These are phyloP conservation scores for Eretmochelys imbricata DNA, from an alignment of 2,113 vertebrate species.

Conservation along the genomic window DNA sequence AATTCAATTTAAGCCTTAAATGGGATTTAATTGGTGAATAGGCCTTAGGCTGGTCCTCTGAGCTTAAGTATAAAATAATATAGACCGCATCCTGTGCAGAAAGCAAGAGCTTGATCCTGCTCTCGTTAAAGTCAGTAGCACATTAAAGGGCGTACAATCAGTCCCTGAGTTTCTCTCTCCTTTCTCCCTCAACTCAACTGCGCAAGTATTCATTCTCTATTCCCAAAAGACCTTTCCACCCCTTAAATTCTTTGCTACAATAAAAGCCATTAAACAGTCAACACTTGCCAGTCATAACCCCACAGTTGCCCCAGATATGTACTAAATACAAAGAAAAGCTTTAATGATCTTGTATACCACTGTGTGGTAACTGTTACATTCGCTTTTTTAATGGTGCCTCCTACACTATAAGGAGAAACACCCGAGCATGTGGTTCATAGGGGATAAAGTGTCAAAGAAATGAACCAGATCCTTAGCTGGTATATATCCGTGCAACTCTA, in stretches of 20 bases:
- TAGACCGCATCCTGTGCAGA: background rate
- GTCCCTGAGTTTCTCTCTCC: background rate
- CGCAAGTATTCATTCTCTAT: background rate
- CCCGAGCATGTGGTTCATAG: rapidly evolving
- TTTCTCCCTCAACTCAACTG: background rate
- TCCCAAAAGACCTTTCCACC: background rate
- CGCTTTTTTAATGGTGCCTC: background rate
- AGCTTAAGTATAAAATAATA: background rate
- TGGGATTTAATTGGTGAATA: background rate
- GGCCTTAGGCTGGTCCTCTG: background rate
- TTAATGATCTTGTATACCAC: background rate
- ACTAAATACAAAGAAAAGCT: background rate
- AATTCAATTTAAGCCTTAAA: background rate
- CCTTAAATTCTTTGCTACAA: background rate
- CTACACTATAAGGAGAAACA: background rate
- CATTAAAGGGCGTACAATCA: background rate
- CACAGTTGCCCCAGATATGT: background rate
- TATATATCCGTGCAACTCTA: background rate
- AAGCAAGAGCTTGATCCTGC: background rate
- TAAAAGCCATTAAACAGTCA: background rate
- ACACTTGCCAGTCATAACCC: background rate
- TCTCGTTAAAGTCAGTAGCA: background rate
- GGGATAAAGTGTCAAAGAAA: background rate
- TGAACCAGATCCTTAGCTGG: background rate
- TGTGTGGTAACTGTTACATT: background rate